These are phyloP conservation scores for Muscicapa adusta DNA, from an alignment of 2,113 vertebrate species.

Conservation along the genomic window DNA sequence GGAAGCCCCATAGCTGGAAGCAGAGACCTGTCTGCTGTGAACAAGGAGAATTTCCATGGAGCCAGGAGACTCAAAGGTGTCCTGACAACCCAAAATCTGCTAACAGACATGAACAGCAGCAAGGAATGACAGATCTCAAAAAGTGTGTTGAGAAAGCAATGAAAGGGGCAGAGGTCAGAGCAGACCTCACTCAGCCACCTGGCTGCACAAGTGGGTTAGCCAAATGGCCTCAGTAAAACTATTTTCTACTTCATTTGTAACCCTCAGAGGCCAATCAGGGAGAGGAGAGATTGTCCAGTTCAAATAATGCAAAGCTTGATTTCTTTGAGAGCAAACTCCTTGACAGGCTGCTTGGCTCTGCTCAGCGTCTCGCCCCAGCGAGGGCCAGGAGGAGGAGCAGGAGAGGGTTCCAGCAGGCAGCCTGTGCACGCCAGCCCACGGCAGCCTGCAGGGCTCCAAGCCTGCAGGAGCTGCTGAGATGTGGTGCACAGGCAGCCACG, in stretches of 20 bases:
- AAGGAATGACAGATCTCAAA: constrained; percentile 9
- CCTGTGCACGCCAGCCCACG: not conserved
- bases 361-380: not conserved
- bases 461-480: constrained; percentile 45
- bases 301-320: constrained; percentile 40
- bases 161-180: constrained; percentile 40
- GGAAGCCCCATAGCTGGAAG: not conserved
- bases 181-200: constrained; percentile 52
- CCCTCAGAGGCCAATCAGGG: constrained; percentile 24
- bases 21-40: not conserved
- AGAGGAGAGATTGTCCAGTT: constrained; percentile 43
- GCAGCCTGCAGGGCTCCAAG: not conserved
- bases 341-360: constrained; percentile 52
- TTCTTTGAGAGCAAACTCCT: constrained; percentile 47
- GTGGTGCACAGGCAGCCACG: not conserved
- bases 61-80: not conserved
- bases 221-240: constrained; percentile 55
- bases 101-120: not conserved
- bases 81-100: constrained; percentile 11
- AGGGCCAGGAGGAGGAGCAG: not conserved
- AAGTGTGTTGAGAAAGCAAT: constrained; percentile 32
- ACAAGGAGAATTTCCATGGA: not conserved
- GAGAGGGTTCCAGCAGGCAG: constrained; percentile 35
- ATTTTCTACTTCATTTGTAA: constrained; percentile 52
- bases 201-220: constrained; percentile 32